Evolutionary conservation across 2,797 vertebrate genomes (phyloP).

Genomic region (Atherinosoma microstoma): DNA sequence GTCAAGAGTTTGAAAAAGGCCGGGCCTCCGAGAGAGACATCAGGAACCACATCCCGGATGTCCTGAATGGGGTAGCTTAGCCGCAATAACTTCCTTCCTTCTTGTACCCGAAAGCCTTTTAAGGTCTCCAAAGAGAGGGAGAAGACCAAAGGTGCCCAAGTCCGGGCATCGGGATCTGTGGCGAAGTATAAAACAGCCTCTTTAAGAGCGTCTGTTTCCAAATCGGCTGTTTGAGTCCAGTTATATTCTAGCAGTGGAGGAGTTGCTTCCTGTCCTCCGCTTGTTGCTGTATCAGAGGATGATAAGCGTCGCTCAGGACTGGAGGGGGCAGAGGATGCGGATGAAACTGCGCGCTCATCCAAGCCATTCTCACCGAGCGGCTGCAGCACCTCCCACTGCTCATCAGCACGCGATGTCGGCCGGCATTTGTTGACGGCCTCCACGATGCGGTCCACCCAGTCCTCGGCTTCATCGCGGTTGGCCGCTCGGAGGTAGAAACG

Average conservation of each 20-base stretch:
- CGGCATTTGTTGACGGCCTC: constrained; percentile 90
- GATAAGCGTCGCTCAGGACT: constrained; percentile 29
- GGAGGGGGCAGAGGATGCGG: constrained; percentile 50
- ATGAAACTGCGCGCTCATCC: constrained; percentile 20
- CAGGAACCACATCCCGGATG: constrained; percentile 92
- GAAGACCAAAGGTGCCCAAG: constrained; percentile 88
- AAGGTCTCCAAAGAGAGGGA: constrained; percentile 91
- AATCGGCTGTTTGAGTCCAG: constrained; percentile 81
- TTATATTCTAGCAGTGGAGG: constrained; percentile 61
- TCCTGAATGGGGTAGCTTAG: constrained; percentile 85
- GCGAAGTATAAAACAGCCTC: constrained; percentile 89
- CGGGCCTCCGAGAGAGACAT: constrained; percentile 88
- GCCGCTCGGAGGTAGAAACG: constrained; percentile 88
- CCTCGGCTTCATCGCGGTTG: constrained; percentile 90
- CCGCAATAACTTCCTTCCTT: constrained; percentile 82
- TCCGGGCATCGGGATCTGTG: constrained; percentile 77
- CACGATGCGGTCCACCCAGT: constrained; percentile 93
- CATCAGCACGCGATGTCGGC: constrained; percentile 80
- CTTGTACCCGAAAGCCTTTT: constrained; percentile 86
- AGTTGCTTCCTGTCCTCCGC: constrained; percentile 17
- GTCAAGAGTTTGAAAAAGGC: constrained; percentile 93
- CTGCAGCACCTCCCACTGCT: constrained; percentile 87
- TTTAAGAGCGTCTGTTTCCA: constrained; percentile 91
- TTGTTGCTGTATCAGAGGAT: constrained; percentile 4
- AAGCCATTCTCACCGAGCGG: constrained; percentile 45